Evolutionary conservation across 1,140 invertebrate genomes (phyloP).

Genomic region (Contarinia nasturtii): DNA sequence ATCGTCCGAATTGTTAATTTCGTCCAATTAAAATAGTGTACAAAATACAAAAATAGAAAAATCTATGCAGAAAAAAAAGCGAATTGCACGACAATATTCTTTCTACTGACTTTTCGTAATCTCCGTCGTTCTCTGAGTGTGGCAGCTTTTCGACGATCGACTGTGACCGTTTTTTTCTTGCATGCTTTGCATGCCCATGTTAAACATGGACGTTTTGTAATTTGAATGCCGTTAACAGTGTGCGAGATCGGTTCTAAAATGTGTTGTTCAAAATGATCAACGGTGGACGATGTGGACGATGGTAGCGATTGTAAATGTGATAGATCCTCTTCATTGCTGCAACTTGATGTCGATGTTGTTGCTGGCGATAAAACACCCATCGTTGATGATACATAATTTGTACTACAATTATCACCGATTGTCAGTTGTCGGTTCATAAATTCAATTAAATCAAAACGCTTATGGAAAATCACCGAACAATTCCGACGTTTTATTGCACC

Average conservation of each 20-base stretch:
- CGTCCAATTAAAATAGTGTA: not conserved
- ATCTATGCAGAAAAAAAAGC: slow-evolving; percentile 1
- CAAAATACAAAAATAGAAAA: not conserved
- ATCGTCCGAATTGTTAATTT: slow-evolving; percentile 10
- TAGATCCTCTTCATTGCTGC: too few species aligned
- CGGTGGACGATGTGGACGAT: slow-evolving; percentile 1
- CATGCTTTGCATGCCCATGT: slow-evolving; percentile 93
- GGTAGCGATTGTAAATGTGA: too few species aligned
- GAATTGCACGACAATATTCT: too few species aligned
- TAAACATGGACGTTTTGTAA: slow-evolving; percentile 43
- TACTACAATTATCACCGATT: too few species aligned
- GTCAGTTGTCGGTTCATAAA: too few species aligned
- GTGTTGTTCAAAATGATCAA: slow-evolving; percentile 25
- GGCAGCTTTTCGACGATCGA: slow-evolving; percentile 89
- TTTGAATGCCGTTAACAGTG: slow-evolving; percentile 27
- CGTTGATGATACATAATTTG: too few species aligned
- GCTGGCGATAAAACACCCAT: too few species aligned
- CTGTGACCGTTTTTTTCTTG: slow-evolving; percentile 83
- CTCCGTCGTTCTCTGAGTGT: slow-evolving; percentile 82
- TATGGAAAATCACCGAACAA: too few species aligned
- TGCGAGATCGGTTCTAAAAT: slow-evolving; percentile 28
- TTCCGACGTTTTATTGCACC: too few species aligned
- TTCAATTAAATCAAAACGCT: too few species aligned
- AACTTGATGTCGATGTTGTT: too few species aligned
- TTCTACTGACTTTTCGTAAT: slow-evolving; percentile 55